phyloP scores from a whole-genome alignment of 2,888 invertebrate genomes.

The Apamea epomidion region DNA sequence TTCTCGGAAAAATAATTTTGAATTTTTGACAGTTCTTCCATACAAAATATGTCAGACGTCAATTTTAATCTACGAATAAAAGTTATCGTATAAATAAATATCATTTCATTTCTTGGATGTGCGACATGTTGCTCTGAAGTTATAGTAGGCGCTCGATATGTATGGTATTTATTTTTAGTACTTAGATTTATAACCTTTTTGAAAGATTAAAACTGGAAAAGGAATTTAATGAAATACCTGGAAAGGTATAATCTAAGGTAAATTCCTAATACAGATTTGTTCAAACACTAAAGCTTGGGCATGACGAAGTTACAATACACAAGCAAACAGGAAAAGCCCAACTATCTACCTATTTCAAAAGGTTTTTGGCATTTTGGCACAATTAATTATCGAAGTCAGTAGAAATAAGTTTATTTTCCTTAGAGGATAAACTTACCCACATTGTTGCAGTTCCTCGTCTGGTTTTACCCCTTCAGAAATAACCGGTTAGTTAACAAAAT shows the following conservation, averaged over 20 bases:
- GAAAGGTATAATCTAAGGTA: neutral
- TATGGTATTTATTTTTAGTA: neutral
- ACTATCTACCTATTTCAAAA: neutral
- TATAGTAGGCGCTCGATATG: slow-evolving; percentile 19
- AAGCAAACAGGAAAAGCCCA: neutral
- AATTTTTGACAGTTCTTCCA: no score
- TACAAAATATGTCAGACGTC: no score
- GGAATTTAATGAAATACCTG: no score
- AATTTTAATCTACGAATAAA: no score
- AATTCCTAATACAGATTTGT: neutral
- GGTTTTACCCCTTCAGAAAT: neutral
- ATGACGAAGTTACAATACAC: neutral
- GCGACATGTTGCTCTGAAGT: slow-evolving; percentile 18
- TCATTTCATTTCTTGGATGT: neutral
- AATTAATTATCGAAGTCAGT: slow-evolving; percentile 7
- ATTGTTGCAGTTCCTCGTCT: neutral
- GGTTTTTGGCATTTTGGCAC: slow-evolving; percentile 3
- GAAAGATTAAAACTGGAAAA: neutral
- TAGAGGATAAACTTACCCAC: neutral
- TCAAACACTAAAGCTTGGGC: neutral
- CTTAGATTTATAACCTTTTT: neutral
- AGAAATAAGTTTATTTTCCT: slow-evolving; percentile 1
- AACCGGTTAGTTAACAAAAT: neutral
- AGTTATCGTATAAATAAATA: neutral
- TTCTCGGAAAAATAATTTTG: no score